A percentile compares a stretch with the other conserved stretches of the same genome.
Evolutionary conservation across 2,888 invertebrate species (phyloP).

Genomic region (Malachius bipustulatus): DNA sequence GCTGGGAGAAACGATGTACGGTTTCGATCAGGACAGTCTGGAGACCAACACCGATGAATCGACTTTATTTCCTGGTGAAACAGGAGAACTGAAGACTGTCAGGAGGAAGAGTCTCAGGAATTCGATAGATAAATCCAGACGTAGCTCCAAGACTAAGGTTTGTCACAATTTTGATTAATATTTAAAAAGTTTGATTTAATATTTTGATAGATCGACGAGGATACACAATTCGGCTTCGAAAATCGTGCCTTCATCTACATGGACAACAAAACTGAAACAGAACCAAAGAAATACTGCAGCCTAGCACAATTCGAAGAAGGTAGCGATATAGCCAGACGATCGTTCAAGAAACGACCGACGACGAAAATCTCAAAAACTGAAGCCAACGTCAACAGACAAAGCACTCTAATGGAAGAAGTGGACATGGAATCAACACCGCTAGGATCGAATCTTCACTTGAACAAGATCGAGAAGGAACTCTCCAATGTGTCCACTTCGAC

Average conservation of each 20-base stretch:
- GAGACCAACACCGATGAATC: constrained; percentile 59
- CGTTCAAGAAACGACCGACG: constrained; percentile 46
- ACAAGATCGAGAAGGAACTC: constrained; percentile 32
- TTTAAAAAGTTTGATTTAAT: too few relatives aligned
- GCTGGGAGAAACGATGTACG: constrained; percentile 59
- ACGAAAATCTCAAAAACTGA: constrained; percentile 36
- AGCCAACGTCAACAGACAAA: constrained; percentile 32
- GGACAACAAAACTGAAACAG: constrained; percentile 34
- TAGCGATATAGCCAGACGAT: constrained; percentile 68
- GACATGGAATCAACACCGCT: constrained; percentile 24
- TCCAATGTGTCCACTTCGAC: constrained; percentile 28
- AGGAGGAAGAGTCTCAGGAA: constrained; percentile 45
- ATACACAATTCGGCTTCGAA: constrained; percentile 58
- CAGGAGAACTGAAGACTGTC: constrained; percentile 27
- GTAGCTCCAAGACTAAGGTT: constrained; percentile 31
- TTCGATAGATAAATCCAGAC: constrained; percentile 33
- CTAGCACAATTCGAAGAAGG: constrained; percentile 74
- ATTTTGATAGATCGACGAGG: constrained; percentile 41
- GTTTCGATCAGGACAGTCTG: constrained; percentile 46
- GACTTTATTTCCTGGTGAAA: constrained; percentile 50
- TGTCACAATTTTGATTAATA: too few relatives aligned
- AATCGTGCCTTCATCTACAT: constrained; percentile 52
- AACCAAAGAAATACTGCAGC: constrained; percentile 60
- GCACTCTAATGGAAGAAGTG: constrained; percentile 32
- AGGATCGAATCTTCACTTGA: constrained; percentile 25